Conservation (phyloP, 2,888 invertebrate genomes). For the Subacronicta megacephala region DNA sequence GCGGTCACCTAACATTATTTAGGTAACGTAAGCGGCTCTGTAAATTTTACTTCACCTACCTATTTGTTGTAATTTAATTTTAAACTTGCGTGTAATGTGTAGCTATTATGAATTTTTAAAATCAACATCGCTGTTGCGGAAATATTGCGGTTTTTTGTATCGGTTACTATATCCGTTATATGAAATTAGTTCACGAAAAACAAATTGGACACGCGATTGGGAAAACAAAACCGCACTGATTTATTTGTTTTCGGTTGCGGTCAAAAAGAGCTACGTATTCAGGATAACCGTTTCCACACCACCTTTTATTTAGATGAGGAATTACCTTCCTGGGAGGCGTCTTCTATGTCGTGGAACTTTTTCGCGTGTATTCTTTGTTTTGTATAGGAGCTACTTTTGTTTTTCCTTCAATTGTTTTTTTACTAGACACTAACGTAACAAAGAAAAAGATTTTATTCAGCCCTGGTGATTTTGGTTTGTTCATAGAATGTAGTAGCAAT, state of each 20-base stretch:
- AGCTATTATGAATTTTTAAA: slow-evolving; percentile 4
- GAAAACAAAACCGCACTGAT: slow-evolving; percentile 47
- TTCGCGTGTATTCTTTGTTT: too few relatives aligned
- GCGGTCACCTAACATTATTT: slow-evolving; percentile 66
- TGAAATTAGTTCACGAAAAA: slow-evolving; percentile 47
- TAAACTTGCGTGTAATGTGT: slow-evolving; percentile 1
- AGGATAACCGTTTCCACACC: slow-evolving; percentile 50
- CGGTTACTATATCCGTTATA: slow-evolving; percentile 25
- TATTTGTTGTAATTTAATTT: slow-evolving; percentile 36
- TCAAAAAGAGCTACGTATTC: slow-evolving; percentile 51
- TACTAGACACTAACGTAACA: slow-evolving; percentile 34
- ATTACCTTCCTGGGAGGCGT: slow-evolving; percentile 49
- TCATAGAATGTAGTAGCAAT: slow-evolving; percentile 30
- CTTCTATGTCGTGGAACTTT: slow-evolving; percentile 27
- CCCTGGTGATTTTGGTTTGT: slow-evolving; percentile 32
- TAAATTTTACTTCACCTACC: slow-evolving; percentile 26
- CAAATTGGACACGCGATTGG: slow-evolving; percentile 35
- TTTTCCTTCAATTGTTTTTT: slow-evolving; percentile 49
- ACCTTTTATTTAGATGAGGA: slow-evolving; percentile 58
- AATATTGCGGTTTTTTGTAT: slow-evolving; percentile 16
- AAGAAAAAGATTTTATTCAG: slow-evolving; percentile 44
- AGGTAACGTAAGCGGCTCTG: slow-evolving; percentile 38
- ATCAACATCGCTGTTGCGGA: slow-evolving; percentile 4
- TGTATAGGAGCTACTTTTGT: slow-evolving; percentile 47
- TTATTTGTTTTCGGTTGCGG: slow-evolving; percentile 56